Base-by-base conservation (phyloP, 2,113 vertebrate genomes). In the Cygnus buccinator region DNA sequence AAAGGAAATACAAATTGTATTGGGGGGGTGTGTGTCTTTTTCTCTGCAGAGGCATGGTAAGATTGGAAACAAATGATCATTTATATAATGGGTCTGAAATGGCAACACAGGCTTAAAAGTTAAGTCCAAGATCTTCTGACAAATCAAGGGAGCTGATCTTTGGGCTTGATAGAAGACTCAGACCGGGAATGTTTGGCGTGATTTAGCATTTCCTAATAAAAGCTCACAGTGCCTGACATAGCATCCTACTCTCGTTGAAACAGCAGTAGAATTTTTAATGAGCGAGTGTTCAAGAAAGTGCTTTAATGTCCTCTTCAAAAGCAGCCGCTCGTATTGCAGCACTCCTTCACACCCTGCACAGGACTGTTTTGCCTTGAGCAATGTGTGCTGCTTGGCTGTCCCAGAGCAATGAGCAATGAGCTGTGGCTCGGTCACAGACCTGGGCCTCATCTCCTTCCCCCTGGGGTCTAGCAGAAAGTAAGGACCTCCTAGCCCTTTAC, bases 251-350 rank as follows among this genome's bases (percentile, higher is more conserved):
- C 92, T 82, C 89, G 73, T 93, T 94, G 87, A 93, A 96, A 76
- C 65, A 72, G 76, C 83, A 84, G 85, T 72, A 68, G 62, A 78
- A 79, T 76, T 95, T 96, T 93, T 95, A 95, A 96, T 93, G 90
- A 89, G 52, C 10, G 3, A 86, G 28, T 62, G 19, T 76, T 93
- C 19, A 73, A 91, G 89, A 93, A 89, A 73, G 65, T 76, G 12
- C 48, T 95, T 94, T 87, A 89, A 89, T 73, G 87, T 62, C 54
- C 54, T 89, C 17, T 84, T 96, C 57, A 81, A 68, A 94, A 86
- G 3, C 83, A 72, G 31, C 46, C 48, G 66, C 23, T 92, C 44
- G 2, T 67, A 89, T 75, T 76, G 29, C 86, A 94, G 62, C 44
- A 37, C 80, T 61, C 52, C 83, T 77, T 67, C 81, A 57, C 7